Percentiles rank a stretch among this genome's conserved stretches.
These are phyloP conservation scores for Lontra canadensis DNA, from an alignment of 2,113 vertebrate species.

Conservation along the genomic window DNA sequence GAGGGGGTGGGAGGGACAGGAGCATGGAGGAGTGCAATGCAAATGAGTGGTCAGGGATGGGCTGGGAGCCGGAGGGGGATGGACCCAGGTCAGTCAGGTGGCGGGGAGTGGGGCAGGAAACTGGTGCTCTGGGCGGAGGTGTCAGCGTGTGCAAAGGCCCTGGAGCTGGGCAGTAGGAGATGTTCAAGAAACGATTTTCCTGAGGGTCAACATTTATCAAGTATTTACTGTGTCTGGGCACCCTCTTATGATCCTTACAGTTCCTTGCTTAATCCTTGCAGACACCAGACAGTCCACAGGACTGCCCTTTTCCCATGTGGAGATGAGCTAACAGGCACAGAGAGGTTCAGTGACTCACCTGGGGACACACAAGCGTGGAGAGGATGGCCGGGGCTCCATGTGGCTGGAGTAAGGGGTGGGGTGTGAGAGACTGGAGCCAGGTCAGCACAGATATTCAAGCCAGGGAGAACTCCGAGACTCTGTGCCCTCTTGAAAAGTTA, in stretches of 20 bases:
- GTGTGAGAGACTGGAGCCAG: not conserved
- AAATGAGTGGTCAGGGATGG: not conserved
- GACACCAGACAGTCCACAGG: fast-evolving
- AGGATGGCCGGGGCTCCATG: not conserved
- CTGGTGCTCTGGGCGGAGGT: not conserved
- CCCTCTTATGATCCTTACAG: not conserved
- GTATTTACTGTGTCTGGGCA: not conserved
- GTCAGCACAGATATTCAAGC: not conserved
- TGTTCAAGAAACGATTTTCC: not conserved
- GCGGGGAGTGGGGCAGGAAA: fast-evolving
- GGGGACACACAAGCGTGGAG: not conserved
- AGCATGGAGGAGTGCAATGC: not conserved
- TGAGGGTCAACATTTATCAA: fast-evolving
- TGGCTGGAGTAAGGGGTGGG: not conserved
- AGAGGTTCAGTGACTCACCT: not conserved
- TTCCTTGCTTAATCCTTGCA: not conserved
- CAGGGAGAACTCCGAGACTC: not conserved
- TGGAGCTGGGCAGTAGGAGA: fast-evolving
- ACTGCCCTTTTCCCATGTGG: fast-evolving
- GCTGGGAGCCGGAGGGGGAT: too few relatives aligned
- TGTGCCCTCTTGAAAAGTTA: not conserved
- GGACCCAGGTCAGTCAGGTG: not conserved
- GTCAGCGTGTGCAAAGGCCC: fast-evolving
- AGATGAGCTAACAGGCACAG: not conserved
- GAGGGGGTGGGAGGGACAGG: not conserved